Conservation (phyloP, 2,888 invertebrate species). For the Agonopterix subpropinquella region DNA sequence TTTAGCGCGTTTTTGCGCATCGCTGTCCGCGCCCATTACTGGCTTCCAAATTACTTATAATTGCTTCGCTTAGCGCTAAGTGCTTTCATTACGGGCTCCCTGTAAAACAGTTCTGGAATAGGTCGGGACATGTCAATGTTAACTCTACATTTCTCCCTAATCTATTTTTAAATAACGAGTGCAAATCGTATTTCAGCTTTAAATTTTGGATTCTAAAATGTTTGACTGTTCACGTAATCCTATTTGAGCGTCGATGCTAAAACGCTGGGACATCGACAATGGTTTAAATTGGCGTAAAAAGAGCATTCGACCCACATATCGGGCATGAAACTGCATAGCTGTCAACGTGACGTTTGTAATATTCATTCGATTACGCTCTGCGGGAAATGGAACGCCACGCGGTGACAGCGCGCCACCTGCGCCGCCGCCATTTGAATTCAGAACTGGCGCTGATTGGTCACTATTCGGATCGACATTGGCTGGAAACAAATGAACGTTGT, state of each 20-base stretch:
- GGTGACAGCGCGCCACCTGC: constrained; percentile 62
- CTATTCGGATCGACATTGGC: constrained; percentile 21
- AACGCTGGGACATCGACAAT: constrained; percentile 35
- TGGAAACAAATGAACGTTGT: constrained; percentile 48
- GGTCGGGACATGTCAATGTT: constrained; percentile 46
- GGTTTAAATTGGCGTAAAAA: constrained; percentile 53
- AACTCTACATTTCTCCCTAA: constrained; percentile 33
- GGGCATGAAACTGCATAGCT: constrained; percentile 53
- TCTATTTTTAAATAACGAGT: constrained; percentile 25
- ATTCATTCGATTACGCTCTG: constrained; percentile 67
- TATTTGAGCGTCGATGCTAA: constrained; percentile 14
- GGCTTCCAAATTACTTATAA: constrained; percentile 72
- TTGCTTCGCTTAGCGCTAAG: constrained; percentile 74
- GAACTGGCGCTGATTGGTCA: constrained; percentile 33
- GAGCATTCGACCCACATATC: constrained; percentile 57
- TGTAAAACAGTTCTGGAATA: constrained; percentile 49
- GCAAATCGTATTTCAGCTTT: background rate
- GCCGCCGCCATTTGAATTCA: constrained; percentile 25
- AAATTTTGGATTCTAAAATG: background rate
- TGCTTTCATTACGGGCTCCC: constrained; percentile 67
- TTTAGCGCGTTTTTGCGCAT: constrained; percentile 72
- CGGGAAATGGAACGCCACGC: constrained; percentile 62
- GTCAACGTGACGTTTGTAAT: constrained; percentile 67
- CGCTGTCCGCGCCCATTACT: constrained; percentile 72
- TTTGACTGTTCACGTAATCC: constrained; percentile 10